Percentiles rank a stretch among this genome's conserved stretches.
These are phyloP conservation scores for Loxodonta africana DNA, from an alignment of 2,113 vertebrate species.

Conservation along the genomic window DNA sequence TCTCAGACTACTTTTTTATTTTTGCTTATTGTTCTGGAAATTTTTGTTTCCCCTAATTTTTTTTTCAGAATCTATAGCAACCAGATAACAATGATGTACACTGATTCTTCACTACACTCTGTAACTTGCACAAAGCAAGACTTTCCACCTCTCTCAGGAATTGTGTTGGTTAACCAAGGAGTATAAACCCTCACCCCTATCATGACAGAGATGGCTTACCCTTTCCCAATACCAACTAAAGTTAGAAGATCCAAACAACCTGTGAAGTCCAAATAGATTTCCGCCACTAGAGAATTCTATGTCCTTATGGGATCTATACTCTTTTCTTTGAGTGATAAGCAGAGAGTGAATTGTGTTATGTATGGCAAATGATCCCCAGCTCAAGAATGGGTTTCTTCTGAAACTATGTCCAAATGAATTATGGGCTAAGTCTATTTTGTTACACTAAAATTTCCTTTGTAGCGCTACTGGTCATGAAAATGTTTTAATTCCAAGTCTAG, in stretches of 20 bases:
- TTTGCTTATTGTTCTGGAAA: constrained; percentile 26
- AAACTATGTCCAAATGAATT: constrained; percentile 56
- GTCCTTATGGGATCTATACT: not conserved
- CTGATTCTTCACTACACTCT: constrained; percentile 38
- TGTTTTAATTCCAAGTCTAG: constrained; percentile 51
- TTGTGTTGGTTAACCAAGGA: not conserved
- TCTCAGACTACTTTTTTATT: not conserved
- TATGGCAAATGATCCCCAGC: not conserved
- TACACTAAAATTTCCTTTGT: constrained; percentile 58
- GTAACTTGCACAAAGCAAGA: constrained; percentile 57
- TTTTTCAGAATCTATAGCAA: not conserved
- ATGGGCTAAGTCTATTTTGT: constrained; percentile 23
- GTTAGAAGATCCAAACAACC: not conserved
- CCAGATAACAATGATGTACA: constrained; percentile 32
- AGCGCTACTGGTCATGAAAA: constrained; percentile 52
- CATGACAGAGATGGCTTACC: not conserved
- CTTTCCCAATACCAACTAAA: not conserved
- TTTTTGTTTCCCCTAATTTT: constrained; percentile 39
- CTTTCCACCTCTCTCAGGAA: not conserved
- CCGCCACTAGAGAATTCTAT: not conserved
- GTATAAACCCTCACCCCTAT: not conserved
- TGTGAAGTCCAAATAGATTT: not conserved
- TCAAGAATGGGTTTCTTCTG: constrained; percentile 39
- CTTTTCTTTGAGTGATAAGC: not conserved
- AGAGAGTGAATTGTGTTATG: not conserved